phyloP scores from a whole-genome alignment of 2,888 invertebrate genomes.

The Saturnia pavonia region DNA sequence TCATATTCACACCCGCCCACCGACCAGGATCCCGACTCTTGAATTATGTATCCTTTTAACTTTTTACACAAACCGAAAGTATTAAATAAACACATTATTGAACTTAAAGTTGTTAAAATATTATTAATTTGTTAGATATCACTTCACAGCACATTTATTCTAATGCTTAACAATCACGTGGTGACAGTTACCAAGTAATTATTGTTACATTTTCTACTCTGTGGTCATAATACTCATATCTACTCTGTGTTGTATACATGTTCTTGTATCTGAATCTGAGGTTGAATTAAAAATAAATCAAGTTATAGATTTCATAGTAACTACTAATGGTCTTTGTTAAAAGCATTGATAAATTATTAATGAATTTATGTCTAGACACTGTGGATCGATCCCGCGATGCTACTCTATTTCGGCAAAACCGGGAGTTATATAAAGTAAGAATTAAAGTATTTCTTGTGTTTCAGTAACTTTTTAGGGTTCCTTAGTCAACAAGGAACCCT shows the following conservation, averaged over 20 bases:
- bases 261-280: too few relatives aligned
- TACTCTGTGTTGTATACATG: too few relatives aligned
- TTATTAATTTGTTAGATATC: too few relatives aligned
- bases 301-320: not conserved
- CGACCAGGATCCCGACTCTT: constrained; percentile 54
- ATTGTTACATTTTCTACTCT: too few relatives aligned
- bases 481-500: too few relatives aligned
- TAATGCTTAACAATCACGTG: too few relatives aligned
- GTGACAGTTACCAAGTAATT: too few relatives aligned
- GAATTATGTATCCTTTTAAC: constrained; percentile 67
- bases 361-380: constrained; percentile 13
- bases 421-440: not conserved
- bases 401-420: not conserved
- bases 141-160: too few relatives aligned
- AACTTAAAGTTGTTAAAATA: not conserved
- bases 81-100: constrained; percentile 26
- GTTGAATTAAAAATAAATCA: not conserved
- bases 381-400: not conserved
- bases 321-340: not conserved
- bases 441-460: not conserved
- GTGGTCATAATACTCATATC: too few relatives aligned
- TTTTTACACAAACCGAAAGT: constrained; percentile 52
- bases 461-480: not conserved
- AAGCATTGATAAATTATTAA: constrained; percentile 13
- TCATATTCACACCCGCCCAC: constrained; percentile 55